Percentiles rank a stretch among this genome's conserved stretches.
phyloP scores from a whole-genome alignment of 2,797 vertebrate genomes.

The Chromobotia macracanthus region DNA sequence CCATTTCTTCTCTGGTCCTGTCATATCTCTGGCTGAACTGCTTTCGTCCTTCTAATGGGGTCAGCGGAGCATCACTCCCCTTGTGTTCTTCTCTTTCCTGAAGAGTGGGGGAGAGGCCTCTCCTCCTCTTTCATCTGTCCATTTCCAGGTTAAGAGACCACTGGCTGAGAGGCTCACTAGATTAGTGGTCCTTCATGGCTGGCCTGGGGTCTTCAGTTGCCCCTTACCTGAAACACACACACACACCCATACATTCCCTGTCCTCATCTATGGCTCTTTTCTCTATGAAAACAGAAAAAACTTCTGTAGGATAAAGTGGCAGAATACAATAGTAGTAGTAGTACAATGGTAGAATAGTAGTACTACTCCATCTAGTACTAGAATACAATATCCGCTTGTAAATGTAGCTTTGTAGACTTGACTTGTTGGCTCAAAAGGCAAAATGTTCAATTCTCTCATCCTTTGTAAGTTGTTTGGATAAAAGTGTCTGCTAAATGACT shows the following conservation, averaged over 20 bases:
- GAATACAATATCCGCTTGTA: no score
- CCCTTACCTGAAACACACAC: conserved; percentile 19
- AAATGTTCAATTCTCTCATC: no score
- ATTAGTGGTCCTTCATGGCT: conserved; percentile 66
- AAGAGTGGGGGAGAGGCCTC: conserved; percentile 46
- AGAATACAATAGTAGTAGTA: no score
- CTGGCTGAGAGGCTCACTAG: conserved; percentile 69
- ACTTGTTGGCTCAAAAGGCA: no score
- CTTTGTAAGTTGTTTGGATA: no score
- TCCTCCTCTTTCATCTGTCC: conserved; percentile 57
- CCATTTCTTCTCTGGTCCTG: conserved; percentile 64
- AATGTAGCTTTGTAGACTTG: no score
- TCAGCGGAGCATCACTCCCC: conserved; percentile 62
- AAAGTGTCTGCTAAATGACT: no score
- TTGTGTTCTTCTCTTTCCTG: conserved; percentile 56
- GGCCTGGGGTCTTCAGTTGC: conserved; percentile 65
- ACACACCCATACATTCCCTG: conserved; percentile 9
- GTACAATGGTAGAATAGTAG: no score
- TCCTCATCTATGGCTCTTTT: background rate
- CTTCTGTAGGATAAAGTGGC: no score
- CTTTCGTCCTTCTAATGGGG: conserved; percentile 72
- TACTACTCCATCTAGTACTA: no score
- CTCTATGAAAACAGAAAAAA: background rate
- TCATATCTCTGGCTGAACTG: conserved; percentile 69
- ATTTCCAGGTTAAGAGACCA: conserved; percentile 70